These are phyloP conservation scores for Caretta caretta DNA, from an alignment of 2,113 vertebrate species.

Conservation along the genomic window DNA sequence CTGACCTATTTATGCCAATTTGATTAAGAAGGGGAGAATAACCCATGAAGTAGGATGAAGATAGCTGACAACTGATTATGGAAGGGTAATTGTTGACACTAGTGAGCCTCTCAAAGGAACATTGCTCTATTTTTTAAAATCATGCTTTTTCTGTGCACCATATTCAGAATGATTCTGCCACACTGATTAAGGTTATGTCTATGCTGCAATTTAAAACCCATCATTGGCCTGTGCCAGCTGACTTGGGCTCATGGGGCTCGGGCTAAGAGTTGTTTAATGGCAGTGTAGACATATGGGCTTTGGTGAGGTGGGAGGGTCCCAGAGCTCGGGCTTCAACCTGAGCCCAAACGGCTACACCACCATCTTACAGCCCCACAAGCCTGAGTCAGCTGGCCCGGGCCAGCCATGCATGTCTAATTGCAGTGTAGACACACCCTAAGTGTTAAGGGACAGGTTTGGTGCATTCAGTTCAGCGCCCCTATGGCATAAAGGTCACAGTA, in stretches of 20 bases:
- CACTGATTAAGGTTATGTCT: neutral
- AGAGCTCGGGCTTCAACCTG: neutral
- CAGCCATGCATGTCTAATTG: neutral
- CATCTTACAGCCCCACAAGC: neutral
- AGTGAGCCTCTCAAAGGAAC: rapidly evolving
- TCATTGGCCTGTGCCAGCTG: neutral
- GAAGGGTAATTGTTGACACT: neutral
- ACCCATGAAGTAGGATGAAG: neutral
- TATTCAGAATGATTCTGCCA: conserved; percentile 13
- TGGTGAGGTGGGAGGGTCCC: neutral
- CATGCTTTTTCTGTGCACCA: neutral
- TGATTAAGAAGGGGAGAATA: conserved; percentile 68
- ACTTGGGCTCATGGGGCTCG: neutral
- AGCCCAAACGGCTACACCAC: neutral
- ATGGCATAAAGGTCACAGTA: conserved; percentile 4
- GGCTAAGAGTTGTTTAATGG: too few species aligned
- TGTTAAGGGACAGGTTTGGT: neutral
- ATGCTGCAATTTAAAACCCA: neutral
- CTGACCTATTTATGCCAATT: conserved; percentile 57
- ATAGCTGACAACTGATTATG: conserved; percentile 49
- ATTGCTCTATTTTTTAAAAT: conserved; percentile 8
- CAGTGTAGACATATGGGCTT: too few species aligned
- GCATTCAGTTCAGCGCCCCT: conserved; percentile 14
- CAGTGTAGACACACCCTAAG: neutral
- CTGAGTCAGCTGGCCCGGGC: neutral